These are phyloP conservation scores for Thumatha senex DNA, from an alignment of 2,888 invertebrate species.

Conservation along the genomic window DNA sequence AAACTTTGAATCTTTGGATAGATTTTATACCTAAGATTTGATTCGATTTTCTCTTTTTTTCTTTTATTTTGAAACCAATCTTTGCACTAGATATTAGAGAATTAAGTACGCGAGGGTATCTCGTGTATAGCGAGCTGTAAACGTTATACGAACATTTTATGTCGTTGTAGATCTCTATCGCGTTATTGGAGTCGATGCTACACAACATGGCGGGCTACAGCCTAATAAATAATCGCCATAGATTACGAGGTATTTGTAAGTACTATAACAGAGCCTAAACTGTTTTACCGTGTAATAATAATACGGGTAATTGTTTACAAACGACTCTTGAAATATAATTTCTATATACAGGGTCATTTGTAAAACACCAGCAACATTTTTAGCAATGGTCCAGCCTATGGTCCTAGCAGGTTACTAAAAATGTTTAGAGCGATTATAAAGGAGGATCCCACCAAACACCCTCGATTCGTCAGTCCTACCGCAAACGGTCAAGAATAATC, in stretches of 20 bases:
- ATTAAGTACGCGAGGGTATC: neutral
- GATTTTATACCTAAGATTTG: too few relatives aligned
- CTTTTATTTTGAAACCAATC: neutral
- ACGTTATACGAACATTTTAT: constrained; percentile 10
- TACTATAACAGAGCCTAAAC: constrained; percentile 2
- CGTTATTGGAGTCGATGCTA: constrained; percentile 13
- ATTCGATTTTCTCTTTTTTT: too few relatives aligned
- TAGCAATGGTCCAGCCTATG: too few relatives aligned
- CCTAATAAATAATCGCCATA: constrained; percentile 26
- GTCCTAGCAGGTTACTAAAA: too few relatives aligned
- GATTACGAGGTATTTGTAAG: constrained; percentile 9
- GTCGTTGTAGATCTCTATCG: constrained; percentile 29
- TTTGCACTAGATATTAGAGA: neutral
- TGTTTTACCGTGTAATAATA: neutral
- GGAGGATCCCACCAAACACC: too few relatives aligned
- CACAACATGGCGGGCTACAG: constrained; percentile 15
- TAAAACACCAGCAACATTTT: too few relatives aligned
- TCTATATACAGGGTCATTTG: too few relatives aligned
- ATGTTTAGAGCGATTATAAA: too few relatives aligned
- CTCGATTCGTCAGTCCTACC: too few relatives aligned
- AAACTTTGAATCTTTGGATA: too few relatives aligned
- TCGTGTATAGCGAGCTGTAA: constrained; percentile 5
- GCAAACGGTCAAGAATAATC: too few relatives aligned
- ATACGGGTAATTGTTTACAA: neutral
- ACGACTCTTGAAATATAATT: neutral